Evolutionary conservation across 2,888 invertebrate genomes (phyloP).

Genomic region (Sturmia bella): DNA sequence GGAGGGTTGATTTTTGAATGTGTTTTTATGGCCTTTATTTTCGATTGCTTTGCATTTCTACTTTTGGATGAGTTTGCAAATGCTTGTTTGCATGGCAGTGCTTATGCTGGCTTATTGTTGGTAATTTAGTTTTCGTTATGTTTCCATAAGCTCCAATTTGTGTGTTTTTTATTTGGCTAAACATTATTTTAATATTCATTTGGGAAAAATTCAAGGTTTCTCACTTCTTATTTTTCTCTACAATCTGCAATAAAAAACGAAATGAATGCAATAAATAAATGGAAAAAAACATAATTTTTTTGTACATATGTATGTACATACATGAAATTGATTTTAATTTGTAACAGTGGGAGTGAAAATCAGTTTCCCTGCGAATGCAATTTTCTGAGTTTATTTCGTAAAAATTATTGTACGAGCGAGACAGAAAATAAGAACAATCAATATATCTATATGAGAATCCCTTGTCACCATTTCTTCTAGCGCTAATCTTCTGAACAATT

Average conservation of each 20-base stretch:
- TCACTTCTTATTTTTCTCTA: constrained; percentile 51
- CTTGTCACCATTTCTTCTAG: too few species aligned
- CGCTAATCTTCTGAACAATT: too few species aligned
- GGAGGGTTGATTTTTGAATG: neutral
- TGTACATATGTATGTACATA: too few species aligned
- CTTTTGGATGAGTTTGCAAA: neutral
- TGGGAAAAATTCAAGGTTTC: constrained; percentile 76
- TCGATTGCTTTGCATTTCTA: constrained; percentile 38
- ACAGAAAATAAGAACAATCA: too few species aligned
- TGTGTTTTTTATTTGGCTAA: constrained; percentile 34
- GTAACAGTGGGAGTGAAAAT: constrained; percentile 28
- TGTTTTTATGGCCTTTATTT: constrained; percentile 31
- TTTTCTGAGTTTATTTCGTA: too few species aligned
- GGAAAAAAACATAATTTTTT: constrained; percentile 35
- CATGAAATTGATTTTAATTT: constrained; percentile 26
- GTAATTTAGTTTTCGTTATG: neutral
- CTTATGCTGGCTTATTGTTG: too few species aligned
- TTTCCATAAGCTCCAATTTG: constrained; percentile 37
- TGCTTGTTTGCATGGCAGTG: too few species aligned
- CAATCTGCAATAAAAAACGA: constrained; percentile 24
- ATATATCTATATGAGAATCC: too few species aligned
- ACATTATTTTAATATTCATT: constrained; percentile 78
- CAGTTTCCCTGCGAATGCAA: neutral
- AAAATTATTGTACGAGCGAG: too few species aligned
- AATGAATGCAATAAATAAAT: constrained; percentile 56